Evolutionary conservation across 2,888 invertebrate genomes (phyloP), one percentile per base, ranked within the genome.

Genomic region (Diarsia dahlii): DNA sequence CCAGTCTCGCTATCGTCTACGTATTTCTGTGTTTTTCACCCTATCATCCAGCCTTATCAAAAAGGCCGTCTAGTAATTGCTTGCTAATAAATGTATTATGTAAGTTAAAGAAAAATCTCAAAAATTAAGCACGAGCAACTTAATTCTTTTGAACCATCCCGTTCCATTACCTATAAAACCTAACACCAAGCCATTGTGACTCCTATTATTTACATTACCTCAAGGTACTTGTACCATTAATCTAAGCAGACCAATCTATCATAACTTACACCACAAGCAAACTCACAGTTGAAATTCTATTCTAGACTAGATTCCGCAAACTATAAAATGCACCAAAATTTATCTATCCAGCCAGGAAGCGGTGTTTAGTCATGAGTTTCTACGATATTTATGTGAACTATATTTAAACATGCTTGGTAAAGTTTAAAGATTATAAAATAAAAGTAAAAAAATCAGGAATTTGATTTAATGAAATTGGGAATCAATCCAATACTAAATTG

Each of bases 281-380:
- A 67, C 71, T 85, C 84, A 80, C 78, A 86, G 89, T 83, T 87
- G 89, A 90, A 91, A 90, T 88, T 90, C 90, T 89, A 91, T 91
- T 91, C 90, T 90, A 82, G 85, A 86, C 87, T 88, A 70, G 87
- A 90, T 87, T 89, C 87, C 73, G 74, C 85, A 79, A 88, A 84
- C 89, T 88, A 89, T 89, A 92, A 90, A 91, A 91, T 91, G 86
- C 88, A 90, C 79, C 88, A 86, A 89, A 89, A 91, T 90, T 89
- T 90, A 90, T 91, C 82, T 86, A 84, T 79, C 85, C 65, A 80
- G 68, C 71, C 63, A 68, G 71, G 66, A 70, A 83, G 48, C 74
- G 71, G 68, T 39, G 74, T 78, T 86, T 73, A 81, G 84, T 77
- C 78, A 77, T 74, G 63, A 71, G 46, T 70, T 73, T 63, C 20